Percentiles rank a stretch among this genome's conserved stretches.
Conservation (phyloP, 2,888 invertebrate species). For the Cyrtodaria siliqua region DNA sequence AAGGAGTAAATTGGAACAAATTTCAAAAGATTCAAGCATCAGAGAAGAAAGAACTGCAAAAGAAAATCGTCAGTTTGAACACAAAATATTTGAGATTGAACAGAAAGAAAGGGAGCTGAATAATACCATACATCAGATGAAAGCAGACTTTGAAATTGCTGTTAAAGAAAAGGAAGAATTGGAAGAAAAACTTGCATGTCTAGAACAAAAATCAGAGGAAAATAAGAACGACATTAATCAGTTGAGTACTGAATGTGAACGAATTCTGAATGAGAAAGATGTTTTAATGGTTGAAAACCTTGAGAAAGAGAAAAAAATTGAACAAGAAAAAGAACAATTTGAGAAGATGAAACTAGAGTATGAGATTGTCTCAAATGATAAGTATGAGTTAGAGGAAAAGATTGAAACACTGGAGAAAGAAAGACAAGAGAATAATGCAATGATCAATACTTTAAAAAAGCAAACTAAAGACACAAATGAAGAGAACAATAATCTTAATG, state of each 20-base stretch:
- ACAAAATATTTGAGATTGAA: constrained; percentile 60
- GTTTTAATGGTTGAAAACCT: constrained; percentile 5
- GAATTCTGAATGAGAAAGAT: constrained; percentile 34
- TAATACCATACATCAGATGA: constrained; percentile 46
- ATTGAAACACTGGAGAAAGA: constrained; percentile 43
- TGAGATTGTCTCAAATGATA: constrained; percentile 47
- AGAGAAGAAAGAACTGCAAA: constrained; percentile 23
- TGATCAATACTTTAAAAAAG: neutral
- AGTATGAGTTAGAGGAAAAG: constrained; percentile 55
- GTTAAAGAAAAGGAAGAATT: constrained; percentile 52
- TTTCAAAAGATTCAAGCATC: constrained; percentile 17
- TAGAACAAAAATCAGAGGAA: constrained; percentile 33
- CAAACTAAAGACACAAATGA: constrained; percentile 5
- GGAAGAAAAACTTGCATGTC: constrained; percentile 34
- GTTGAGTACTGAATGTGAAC: constrained; percentile 27
- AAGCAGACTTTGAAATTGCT: constrained; percentile 51
- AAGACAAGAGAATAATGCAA: constrained; percentile 28
- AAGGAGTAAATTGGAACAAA: constrained; percentile 31
- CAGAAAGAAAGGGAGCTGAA: constrained; percentile 37
- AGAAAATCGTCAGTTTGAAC: constrained; percentile 48
- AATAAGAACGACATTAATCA: constrained; percentile 37
- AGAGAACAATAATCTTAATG: constrained; percentile 8
- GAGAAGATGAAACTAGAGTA: constrained; percentile 45
- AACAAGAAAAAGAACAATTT: constrained; percentile 20
- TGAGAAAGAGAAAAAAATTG: constrained; percentile 34